Evolutionary conservation across 92 coral and sea anemone genomes (phyloP), one percentile per base, ranked within the genome.

Genomic region (Porites rus): DNA sequence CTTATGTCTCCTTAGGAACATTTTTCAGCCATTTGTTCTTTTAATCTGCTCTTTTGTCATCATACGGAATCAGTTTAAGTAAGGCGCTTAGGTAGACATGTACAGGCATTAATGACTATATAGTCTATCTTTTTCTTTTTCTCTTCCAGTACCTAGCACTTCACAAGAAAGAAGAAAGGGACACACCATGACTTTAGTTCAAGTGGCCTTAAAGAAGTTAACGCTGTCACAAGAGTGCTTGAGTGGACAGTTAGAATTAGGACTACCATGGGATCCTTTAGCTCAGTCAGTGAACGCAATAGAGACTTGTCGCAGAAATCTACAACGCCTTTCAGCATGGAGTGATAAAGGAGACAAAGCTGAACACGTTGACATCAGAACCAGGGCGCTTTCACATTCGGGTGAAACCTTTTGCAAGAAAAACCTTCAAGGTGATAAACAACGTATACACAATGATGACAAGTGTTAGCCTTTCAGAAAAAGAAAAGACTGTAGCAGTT

Each of bases 211-310:
- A 38, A 83, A 73, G 51, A 83, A 74, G 24, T 52, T 83, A 52
- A 83, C 17, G 16, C 13, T 74, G 10, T 50, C 59, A 13, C 52
- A 62, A 21, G 87, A 73, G 75, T 73, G 64, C 14, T 25, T 74
- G 56, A 73, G 72, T 53, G 82, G 82, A 86, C 89, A 88, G 11
- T 74, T 97, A 53, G 99, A 97, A 81, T 56, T 95, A 46, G 91
- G 90, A 51, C 68, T 97, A 38, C 92, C 93, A n/a, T 97, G 99
- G 99, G 94, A 97, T 82, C 98, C 99, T 43, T 78, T 97, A 66
- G 90, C 90, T 46, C 46, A 66, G 24, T 81, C 92, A 69, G 75
- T 85, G 18, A 38, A 8, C 18, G 66, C 64, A 51, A 91, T 91
- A 88, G 91, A 91, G 67, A 87, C 13, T n/a, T 86, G 75, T 53